These are phyloP conservation scores for Corbicula japonica DNA, from an alignment of 2,888 invertebrate species.

Conservation along the genomic window DNA sequence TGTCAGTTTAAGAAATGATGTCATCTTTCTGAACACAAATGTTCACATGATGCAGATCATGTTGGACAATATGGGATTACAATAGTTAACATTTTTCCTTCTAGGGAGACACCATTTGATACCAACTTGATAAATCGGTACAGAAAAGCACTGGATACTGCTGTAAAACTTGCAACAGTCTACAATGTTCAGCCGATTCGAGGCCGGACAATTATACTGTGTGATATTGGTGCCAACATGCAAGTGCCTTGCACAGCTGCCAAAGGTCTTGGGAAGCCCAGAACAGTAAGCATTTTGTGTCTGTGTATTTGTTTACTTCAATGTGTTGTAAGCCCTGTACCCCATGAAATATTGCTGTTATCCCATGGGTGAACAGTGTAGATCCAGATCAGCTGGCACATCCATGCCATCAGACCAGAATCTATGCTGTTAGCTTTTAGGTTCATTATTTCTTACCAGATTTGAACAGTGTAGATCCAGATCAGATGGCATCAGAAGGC, in stretches of 20 bases:
- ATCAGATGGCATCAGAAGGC: too few relatives aligned
- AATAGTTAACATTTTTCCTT: too few relatives aligned
- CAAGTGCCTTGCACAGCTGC: conserved; percentile 81
- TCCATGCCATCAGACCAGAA: too few relatives aligned
- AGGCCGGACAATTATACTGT: conserved; percentile 86
- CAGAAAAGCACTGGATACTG: conserved; percentile 86
- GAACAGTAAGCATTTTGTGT: conserved; percentile 75
- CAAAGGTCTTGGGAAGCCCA: conserved; percentile 85
- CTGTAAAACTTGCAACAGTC: conserved; percentile 87
- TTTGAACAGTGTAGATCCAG: too few relatives aligned
- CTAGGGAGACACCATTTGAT: conserved; percentile 82
- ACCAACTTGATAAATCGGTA: conserved; percentile 82
- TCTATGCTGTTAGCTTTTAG: too few relatives aligned
- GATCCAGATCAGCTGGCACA: neutral
- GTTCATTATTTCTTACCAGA: too few relatives aligned
- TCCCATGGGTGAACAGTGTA: neutral
- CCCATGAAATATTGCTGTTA: neutral
- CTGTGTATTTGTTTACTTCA: neutral
- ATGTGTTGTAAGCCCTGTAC: neutral
- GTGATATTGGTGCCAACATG: conserved; percentile 81
- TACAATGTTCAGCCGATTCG: conserved; percentile 87
- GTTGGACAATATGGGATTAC: too few relatives aligned
- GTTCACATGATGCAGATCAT: too few relatives aligned
- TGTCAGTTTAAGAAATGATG: too few relatives aligned
- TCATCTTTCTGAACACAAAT: too few relatives aligned